These are phyloP conservation scores for Genyomyrus donnyi DNA, from an alignment of 2,113 vertebrate species.

Conservation along the genomic window DNA sequence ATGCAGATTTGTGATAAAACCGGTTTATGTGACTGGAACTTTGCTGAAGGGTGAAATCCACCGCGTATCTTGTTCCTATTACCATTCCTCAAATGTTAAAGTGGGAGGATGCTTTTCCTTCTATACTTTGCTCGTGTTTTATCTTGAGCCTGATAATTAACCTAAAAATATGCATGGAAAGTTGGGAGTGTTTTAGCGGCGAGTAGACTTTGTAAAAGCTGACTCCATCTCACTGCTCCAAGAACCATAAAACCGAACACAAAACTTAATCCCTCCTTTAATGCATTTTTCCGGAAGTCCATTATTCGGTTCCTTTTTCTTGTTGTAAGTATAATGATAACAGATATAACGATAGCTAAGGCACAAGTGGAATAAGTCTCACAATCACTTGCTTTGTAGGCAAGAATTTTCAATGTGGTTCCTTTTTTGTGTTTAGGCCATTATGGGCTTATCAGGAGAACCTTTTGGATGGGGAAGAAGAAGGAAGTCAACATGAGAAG, in stretches of 20 bases:
- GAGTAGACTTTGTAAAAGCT: neutral
- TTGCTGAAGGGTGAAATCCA: neutral
- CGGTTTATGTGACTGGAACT: neutral
- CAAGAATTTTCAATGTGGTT: neutral
- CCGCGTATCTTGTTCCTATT: neutral
- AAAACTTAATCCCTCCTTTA: neutral
- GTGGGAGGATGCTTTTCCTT: neutral
- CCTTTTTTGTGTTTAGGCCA: neutral
- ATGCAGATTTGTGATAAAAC: neutral
- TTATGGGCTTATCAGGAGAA: neutral
- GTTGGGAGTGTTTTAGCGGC: neutral
- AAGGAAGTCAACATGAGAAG: neutral
- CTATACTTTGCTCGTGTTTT: neutral
- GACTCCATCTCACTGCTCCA: neutral
- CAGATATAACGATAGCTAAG: neutral
- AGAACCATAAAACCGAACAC: slow-evolving; percentile 3
- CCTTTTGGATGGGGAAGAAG: neutral
- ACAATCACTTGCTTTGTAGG: neutral
- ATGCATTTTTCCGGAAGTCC: neutral
- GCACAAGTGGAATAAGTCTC: neutral
- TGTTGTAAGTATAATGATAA: neutral
- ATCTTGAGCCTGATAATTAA: neutral
- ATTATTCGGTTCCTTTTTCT: neutral
- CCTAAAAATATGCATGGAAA: neutral
- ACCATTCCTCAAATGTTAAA: neutral